Evolutionary conservation across 2,888 invertebrate species (phyloP).

Genomic region (Clistopyga incitator): DNA sequence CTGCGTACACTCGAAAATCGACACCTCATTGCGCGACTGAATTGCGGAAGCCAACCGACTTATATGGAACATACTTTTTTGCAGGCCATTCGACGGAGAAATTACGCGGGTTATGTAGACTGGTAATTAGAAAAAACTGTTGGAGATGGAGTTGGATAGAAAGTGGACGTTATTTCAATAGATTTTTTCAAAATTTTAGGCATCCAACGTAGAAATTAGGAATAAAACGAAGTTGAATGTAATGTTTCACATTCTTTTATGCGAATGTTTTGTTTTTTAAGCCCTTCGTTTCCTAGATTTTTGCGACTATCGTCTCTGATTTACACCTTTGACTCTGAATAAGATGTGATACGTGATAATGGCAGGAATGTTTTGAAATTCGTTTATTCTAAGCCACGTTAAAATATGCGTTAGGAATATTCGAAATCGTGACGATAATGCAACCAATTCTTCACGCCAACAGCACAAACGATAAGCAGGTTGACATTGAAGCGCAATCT

Average conservation of each 20-base stretch:
- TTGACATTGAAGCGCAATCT: neutral
- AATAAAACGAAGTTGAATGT: no score
- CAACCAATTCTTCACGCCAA: neutral
- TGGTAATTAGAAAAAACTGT: no score
- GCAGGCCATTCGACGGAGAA: neutral
- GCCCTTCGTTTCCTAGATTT: no score
- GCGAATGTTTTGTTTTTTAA: no score
- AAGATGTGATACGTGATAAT: neutral
- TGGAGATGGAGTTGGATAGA: no score
- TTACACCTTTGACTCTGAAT: no score
- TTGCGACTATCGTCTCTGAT: no score
- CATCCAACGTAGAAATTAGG: no score
- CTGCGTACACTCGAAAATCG: slow-evolving; percentile 59
- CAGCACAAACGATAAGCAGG: neutral
- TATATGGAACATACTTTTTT: neutral
- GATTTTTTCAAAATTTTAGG: no score
- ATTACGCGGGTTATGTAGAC: no score
- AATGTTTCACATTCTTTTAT: no score
- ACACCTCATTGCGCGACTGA: slow-evolving; percentile 47
- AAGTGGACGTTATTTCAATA: no score
- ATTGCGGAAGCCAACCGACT: neutral
- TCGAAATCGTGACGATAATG: neutral
- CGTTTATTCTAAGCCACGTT: neutral
- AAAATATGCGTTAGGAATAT: neutral
- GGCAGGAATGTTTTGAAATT: neutral